These are phyloP conservation scores for Pantelozetes paolii DNA, from an alignment of 2,888 invertebrate genomes.

Conservation along the genomic window DNA sequence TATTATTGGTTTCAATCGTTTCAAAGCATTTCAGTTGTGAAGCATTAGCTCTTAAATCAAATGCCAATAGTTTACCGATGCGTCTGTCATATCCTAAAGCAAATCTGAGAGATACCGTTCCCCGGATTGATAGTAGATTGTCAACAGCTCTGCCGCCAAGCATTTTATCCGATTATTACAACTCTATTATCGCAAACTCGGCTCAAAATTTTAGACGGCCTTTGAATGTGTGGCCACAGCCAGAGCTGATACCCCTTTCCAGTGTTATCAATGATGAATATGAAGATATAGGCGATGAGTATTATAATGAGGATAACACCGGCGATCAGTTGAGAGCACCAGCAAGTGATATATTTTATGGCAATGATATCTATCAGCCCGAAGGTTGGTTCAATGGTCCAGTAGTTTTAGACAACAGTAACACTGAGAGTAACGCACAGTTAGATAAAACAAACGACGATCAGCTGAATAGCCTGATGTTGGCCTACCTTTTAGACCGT, in stretches of 20 bases:
- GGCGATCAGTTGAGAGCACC: not conserved
- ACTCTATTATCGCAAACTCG: not conserved
- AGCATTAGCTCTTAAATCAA: constrained; percentile 2
- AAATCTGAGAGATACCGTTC: not conserved
- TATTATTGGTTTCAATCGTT: constrained; percentile 19
- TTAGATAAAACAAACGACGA: not conserved
- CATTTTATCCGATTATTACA: constrained; percentile 33
- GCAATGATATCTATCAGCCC: constrained; percentile 22
- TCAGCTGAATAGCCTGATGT: constrained; percentile 8
- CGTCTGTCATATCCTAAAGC: constrained; percentile 7
- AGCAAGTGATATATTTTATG: constrained; percentile 12
- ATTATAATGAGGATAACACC: constrained; percentile 15
- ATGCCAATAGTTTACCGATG: constrained; percentile 12
- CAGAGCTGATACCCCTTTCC: constrained; percentile 1
- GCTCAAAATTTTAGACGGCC: not conserved
- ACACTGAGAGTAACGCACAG: too few species aligned
- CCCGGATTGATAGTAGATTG: not conserved
- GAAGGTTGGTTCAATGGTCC: constrained; percentile 33
- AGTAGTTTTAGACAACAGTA: not conserved
- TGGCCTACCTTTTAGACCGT: constrained; percentile 20
- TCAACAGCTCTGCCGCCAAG: not conserved
- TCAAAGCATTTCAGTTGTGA: constrained; percentile 11
- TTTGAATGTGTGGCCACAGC: not conserved
- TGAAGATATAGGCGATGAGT: constrained; percentile 10
- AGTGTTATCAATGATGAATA: constrained; percentile 8